Base-by-base conservation (phyloP, 1,140 invertebrate species). In the Hyles euphorbiae region DNA sequence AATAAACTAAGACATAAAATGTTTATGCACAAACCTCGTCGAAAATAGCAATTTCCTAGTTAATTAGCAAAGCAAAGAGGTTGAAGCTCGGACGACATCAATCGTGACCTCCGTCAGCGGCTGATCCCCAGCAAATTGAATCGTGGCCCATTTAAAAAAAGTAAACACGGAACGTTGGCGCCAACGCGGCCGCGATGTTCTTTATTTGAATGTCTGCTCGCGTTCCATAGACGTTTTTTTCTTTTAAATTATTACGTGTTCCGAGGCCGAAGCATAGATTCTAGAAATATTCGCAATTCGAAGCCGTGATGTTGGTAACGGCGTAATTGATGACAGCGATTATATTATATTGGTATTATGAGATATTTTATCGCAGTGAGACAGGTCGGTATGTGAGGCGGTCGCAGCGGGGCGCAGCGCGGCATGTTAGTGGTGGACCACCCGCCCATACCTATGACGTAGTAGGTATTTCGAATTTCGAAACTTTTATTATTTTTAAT, bases 141-240 rank as follows among this genome's bases (percentile, higher is more conserved):
- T 76, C 76, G 76, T 81, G 72, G 71, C 67, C 58, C 70, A 64
- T 70, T 67, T 57, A 68, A 76, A 74, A 76, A 78, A 75, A 73
- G 68, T 43, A 54, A 76, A 74, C 65, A 59, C 56, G 71, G 78
- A 79, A 75, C 76, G 75, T 81, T 83, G 84, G 84, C 84, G 84
- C 84, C 84, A 84, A 81, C 78, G 75, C 65, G 65, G 60, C 64
- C 59, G 63, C 47, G 67, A 62, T 72, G 68, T 72, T 75, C 70
- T 73, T 73, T 72, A 72, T 72, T 68, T 70, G 67, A 72, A 72
- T 67, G 67, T 72, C 70, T 70, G 67, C 58, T 56, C 44, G 53
- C 66, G 64, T 75, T 80, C 74, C 72, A 67, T 65, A 70, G 68
- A 56, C 66, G 64, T 67, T 66, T 73, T 76, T 68, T 74, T 76